Percentiles rank a stretch among this genome's conserved stretches.
Evolutionary conservation across 2,888 invertebrate genomes (phyloP).

Genomic region (Lasioglossum pauxillum): DNA sequence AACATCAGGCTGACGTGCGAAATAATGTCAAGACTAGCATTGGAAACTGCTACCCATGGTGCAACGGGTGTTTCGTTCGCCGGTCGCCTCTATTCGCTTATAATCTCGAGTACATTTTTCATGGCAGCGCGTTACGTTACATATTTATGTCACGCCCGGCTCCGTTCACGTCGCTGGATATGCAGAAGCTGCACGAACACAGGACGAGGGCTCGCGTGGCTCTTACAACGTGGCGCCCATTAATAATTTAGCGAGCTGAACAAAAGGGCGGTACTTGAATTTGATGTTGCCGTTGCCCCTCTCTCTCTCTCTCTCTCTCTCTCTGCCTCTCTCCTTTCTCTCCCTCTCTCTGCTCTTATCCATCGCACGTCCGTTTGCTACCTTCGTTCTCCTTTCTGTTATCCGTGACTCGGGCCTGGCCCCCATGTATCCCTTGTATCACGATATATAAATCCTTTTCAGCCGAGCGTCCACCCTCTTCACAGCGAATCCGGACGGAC

Average conservation of each 20-base stretch:
- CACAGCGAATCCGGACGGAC: slow-evolving; percentile 60
- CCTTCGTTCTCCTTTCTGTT: slow-evolving; percentile 34
- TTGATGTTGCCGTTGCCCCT: slow-evolving; percentile 62
- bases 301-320: slow-evolving; percentile 29
- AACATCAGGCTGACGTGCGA: slow-evolving; percentile 4
- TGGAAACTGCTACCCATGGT: slow-evolving; percentile 37
- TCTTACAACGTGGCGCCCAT: slow-evolving; percentile 67
- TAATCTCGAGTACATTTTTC: slow-evolving; percentile 70
- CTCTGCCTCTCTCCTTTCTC: slow-evolving; percentile 19
- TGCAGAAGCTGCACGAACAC: slow-evolving; percentile 66
- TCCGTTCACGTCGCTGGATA: slow-evolving; percentile 68
- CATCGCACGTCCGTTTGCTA: slow-evolving; percentile 10
- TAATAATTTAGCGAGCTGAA: slow-evolving; percentile 75
- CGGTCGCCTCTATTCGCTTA: slow-evolving; percentile 49
- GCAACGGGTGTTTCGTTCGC: slow-evolving; percentile 37
- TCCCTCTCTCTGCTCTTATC: background rate
- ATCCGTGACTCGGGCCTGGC: slow-evolving; percentile 32
- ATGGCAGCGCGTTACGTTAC: slow-evolving; percentile 73
- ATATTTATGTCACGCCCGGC: slow-evolving; percentile 78
- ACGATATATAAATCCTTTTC: slow-evolving; percentile 68
- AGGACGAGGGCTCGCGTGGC: slow-evolving; percentile 60
- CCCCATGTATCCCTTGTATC: slow-evolving; percentile 58
- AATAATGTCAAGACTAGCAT: slow-evolving; percentile 21
- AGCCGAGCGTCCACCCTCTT: slow-evolving; percentile 50
- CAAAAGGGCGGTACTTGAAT: slow-evolving; percentile 74